A percentile compares a stretch with the other conserved stretches of the same genome.
phyloP scores from a whole-genome alignment of 2,113 vertebrate species.

The Pithys albifrons region DNA sequence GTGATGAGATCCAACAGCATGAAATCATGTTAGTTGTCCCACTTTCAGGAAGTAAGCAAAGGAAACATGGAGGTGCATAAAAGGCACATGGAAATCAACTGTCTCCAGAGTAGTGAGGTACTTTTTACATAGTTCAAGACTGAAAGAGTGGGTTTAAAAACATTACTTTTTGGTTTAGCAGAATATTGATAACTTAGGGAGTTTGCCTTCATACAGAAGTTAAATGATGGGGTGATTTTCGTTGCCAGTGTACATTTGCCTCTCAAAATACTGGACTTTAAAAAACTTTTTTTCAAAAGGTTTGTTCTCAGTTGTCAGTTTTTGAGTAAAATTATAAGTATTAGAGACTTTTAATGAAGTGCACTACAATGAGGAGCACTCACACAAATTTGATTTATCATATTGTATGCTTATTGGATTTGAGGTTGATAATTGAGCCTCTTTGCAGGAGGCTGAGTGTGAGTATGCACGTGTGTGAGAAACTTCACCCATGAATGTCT shows the following conservation, averaged over 20 bases:
- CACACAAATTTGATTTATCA: background rate
- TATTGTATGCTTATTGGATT: background rate
- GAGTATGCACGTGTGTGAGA: background rate
- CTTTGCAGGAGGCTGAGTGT: background rate
- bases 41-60: background rate
- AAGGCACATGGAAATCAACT: background rate
- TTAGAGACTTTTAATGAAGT: background rate
- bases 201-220: background rate
- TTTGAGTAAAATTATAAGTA: background rate
- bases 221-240: background rate
- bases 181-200: background rate
- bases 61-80: background rate
- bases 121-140: background rate
- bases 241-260: background rate
- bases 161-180: background rate
- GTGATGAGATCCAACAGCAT: background rate
- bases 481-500: background rate
- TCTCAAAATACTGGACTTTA: background rate
- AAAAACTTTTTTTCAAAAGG: background rate
- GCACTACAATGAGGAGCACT: background rate
- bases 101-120: background rate
- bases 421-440: background rate
- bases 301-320: background rate
- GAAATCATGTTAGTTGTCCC: background rate
- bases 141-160: background rate